These are phyloP conservation scores for Rhabdornis inornatus DNA, from an alignment of 2,113 vertebrate genomes.

Conservation along the genomic window DNA sequence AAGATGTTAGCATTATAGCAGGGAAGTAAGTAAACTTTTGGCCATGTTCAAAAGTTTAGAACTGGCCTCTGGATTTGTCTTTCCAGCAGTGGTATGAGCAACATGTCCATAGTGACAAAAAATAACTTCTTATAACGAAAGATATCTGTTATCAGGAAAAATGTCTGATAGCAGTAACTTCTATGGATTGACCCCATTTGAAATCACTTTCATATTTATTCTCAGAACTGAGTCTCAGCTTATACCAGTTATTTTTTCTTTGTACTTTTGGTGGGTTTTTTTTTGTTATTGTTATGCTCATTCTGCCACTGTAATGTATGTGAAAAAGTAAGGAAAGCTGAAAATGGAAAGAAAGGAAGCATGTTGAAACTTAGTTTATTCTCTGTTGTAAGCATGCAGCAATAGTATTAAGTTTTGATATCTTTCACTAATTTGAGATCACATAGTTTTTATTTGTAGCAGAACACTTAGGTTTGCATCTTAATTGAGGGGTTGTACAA, in stretches of 20 bases:
- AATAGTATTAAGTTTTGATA: not conserved
- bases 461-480: not conserved
- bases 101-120: not conserved
- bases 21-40: not conserved
- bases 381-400: not conserved
- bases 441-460: not conserved
- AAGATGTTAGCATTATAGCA: not conserved
- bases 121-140: not conserved
- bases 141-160: not conserved
- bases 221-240: not conserved
- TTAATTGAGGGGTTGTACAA: not conserved
- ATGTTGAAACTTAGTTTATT: not conserved
- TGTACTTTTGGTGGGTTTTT: not conserved
- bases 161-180: not conserved
- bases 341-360: not conserved
- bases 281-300: not conserved
- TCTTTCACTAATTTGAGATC: not conserved
- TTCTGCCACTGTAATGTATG: not conserved
- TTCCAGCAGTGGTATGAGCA: not conserved
- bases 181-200: not conserved
- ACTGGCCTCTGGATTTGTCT: not conserved
- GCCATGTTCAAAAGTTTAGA: not conserved
- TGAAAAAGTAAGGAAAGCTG: not conserved
- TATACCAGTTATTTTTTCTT: not conserved
- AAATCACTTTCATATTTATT: not conserved